These are phyloP conservation scores for Agrenia bidenticulata DNA, from an alignment of 2,888 invertebrate species.

Conservation along the genomic window DNA sequence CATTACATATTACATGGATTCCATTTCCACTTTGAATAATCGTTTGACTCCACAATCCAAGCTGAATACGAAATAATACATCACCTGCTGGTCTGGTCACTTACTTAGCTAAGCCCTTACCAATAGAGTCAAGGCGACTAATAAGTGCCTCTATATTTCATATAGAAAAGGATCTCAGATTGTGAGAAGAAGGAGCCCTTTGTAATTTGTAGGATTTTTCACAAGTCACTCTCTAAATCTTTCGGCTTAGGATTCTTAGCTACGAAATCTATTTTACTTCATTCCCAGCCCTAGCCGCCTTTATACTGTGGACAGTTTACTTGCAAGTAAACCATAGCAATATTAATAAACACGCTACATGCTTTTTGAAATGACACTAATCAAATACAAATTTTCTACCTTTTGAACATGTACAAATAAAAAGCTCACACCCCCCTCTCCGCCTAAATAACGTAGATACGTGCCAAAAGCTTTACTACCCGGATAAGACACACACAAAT, in stretches of 20 bases:
- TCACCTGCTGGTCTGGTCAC: conserved; percentile 18
- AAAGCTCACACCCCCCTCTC: neutral
- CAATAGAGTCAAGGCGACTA: neutral
- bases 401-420: conserved; percentile 18
- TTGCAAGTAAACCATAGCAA: neutral
- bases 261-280: neutral
- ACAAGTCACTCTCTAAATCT: conserved; percentile 44
- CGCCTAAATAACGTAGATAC: conserved; percentile 17
- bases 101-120: conserved; percentile 12
- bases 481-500: conserved; percentile 27
- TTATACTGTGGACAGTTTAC: neutral
- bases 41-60: conserved; percentile 25
- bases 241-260: conserved; percentile 7
- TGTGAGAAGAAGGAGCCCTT: conserved; percentile 34
- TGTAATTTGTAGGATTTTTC: conserved; percentile 34
- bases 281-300: too few relatives aligned
- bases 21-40: conserved; percentile 37
- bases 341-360: neutral
- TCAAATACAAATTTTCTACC: conserved; percentile 44
- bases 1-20: conserved; percentile 43
- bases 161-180: conserved; percentile 13
- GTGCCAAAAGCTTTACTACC: conserved; percentile 38
- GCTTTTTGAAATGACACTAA: conserved; percentile 24
- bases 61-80: conserved; percentile 13
- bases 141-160: neutral